Evolutionary conservation across 2,797 vertebrate genomes (phyloP).

Genomic region (Hapalemur alaotrensis): DNA sequence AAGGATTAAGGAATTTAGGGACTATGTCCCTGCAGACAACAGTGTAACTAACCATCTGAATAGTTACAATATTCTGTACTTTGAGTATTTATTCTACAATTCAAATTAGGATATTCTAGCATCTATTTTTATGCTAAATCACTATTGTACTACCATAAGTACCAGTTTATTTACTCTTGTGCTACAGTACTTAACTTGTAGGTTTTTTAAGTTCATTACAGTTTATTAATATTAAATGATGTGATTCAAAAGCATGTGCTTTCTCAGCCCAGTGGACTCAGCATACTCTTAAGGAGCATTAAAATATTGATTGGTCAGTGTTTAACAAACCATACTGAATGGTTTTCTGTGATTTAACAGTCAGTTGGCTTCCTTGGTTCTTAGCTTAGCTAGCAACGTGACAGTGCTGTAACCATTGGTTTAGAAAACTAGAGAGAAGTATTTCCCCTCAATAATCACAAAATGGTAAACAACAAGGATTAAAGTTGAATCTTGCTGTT

Average conservation of each 20-base stretch:
- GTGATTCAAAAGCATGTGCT: conserved; percentile 4
- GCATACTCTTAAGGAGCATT: not conserved
- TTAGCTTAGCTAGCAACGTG: not conserved
- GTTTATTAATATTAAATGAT: not conserved
- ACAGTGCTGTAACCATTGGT: not conserved
- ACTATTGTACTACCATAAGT: not conserved
- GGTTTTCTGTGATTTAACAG: not conserved
- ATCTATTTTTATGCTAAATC: not conserved
- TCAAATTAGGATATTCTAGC: not conserved
- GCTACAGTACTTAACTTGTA: not conserved
- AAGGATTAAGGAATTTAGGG: not conserved
- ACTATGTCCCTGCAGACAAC: not conserved
- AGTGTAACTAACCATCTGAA: not conserved
- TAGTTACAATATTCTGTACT: not conserved
- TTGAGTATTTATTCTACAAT: not conserved
- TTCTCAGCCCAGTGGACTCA: not conserved
- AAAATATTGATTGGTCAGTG: conserved; percentile 2
- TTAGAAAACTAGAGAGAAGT: not conserved
- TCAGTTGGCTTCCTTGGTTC: not conserved
- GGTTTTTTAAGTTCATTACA: not conserved
- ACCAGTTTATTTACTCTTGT: not conserved
- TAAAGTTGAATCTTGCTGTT: not conserved
- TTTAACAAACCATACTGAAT: not conserved
- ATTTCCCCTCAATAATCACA: not conserved
- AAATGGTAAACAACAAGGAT: not conserved